phyloP scores from a whole-genome alignment of 2,797 vertebrate genomes.

The Spinus pinus region DNA sequence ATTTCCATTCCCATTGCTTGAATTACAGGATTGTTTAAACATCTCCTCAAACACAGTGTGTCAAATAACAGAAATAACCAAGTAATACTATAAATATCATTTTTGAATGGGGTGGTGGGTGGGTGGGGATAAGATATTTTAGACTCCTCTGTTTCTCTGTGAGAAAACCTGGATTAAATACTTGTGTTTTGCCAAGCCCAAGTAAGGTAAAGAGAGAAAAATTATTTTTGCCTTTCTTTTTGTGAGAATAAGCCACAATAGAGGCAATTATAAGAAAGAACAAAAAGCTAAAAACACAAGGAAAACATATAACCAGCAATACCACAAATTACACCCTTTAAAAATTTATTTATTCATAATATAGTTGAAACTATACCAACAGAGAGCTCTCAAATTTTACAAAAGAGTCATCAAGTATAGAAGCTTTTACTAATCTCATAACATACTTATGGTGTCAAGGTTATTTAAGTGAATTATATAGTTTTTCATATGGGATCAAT shows the following conservation, averaged over 20 bases:
- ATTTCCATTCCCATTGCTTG: background rate
- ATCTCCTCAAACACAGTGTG: background rate
- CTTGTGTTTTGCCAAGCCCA: background rate
- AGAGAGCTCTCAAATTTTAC: background rate
- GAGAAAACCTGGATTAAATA: background rate
- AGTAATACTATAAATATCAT: background rate
- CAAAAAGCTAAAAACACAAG: background rate
- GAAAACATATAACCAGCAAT: background rate
- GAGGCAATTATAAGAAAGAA: background rate
- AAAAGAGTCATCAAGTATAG: background rate
- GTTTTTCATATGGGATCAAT: conserved; percentile 42
- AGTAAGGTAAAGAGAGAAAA: background rate
- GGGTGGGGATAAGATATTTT: rapidly evolving
- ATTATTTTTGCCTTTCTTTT: background rate
- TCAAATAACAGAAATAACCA: background rate
- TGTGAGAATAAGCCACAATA: background rate
- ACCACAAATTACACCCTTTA: background rate
- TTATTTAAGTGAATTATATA: conserved; percentile 28
- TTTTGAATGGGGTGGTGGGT: background rate
- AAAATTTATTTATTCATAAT: background rate
- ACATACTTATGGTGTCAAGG: background rate
- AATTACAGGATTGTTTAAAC: background rate
- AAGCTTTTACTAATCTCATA: conserved; percentile 10
- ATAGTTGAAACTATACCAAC: background rate
- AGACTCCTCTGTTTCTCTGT: background rate